Percentiles rank a stretch among this genome's conserved stretches.
These are phyloP conservation scores for Microchirus variegatus DNA, from an alignment of 2,797 vertebrate genomes.

Conservation along the genomic window DNA sequence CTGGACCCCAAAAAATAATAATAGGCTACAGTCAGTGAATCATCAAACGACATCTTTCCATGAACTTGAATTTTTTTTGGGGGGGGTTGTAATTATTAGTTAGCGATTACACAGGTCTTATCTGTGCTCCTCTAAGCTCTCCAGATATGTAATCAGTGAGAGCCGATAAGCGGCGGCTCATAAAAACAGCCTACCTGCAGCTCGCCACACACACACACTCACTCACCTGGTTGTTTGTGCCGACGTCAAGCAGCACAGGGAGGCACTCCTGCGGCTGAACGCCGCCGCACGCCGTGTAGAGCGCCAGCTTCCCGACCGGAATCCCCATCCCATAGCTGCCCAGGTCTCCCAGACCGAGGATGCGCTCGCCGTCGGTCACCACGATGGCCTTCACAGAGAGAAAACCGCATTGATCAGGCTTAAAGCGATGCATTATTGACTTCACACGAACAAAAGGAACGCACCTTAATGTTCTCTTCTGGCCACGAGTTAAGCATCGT, in stretches of 20 bases:
- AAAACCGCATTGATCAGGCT: background rate
- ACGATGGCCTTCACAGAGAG: conserved; percentile 87
- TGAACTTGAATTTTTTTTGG: background rate
- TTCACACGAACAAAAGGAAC: background rate
- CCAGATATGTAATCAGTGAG: background rate
- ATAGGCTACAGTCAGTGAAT: conserved; percentile 27
- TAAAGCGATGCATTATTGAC: background rate
- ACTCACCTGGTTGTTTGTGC: conserved; percentile 91
- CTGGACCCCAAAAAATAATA: conserved; percentile 82
- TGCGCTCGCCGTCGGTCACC: conserved; percentile 96
- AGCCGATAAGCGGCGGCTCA: conserved; percentile 18
- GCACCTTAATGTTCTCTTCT: conserved; percentile 93
- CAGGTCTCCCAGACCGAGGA: conserved; percentile 94
- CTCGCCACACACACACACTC: conserved; percentile 55
- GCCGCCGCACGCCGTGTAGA: conserved; percentile 96
- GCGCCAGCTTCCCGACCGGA: conserved; percentile 94
- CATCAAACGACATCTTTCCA: background rate
- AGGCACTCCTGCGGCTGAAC: conserved; percentile 91
- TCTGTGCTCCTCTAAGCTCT: background rate
- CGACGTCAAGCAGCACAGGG: conserved; percentile 95
- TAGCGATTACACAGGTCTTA: background rate
- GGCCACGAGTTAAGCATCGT: conserved; percentile 98
- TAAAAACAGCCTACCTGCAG: conserved; percentile 7
- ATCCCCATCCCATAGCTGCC: conserved; percentile 98
- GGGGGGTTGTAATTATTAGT: background rate